Conservation (phyloP, 2,888 invertebrate species). For the Cerastoderma edule region DNA sequence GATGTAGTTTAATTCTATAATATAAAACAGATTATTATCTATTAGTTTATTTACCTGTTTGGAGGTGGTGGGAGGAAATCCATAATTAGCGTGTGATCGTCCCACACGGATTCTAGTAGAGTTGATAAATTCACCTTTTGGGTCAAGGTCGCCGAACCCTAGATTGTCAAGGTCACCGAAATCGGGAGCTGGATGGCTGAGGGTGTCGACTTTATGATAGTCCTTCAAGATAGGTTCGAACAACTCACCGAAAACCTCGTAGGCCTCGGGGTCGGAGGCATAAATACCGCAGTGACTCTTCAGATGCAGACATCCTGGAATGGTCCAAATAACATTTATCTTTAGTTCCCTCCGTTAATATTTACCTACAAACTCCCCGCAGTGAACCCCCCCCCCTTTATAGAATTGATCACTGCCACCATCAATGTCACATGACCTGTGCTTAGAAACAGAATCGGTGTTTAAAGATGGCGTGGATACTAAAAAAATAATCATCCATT, state of each 20-base stretch:
- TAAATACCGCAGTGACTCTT: slow-evolving; percentile 90
- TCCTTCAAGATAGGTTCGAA: slow-evolving; percentile 84
- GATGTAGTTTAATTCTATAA: no score
- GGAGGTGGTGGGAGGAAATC: slow-evolving; percentile 91
- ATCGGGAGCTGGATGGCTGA: slow-evolving; percentile 92
- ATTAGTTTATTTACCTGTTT: no score
- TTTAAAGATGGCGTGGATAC: no score
- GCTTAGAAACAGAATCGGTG: no score
- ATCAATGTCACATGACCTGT: no score
- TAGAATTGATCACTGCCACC: no score
- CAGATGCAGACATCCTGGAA: slow-evolving; percentile 94
- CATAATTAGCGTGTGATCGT: slow-evolving; percentile 75
- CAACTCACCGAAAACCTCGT: slow-evolving; percentile 72
- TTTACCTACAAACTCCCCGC: no score
- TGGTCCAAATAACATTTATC: no score
- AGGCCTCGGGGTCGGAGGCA: slow-evolving; percentile 76
- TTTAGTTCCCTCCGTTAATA: no score
- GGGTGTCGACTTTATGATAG: slow-evolving; percentile 71
- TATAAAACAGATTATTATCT: no score
- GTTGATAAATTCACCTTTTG: slow-evolving; percentile 90
- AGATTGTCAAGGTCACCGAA: slow-evolving; percentile 95
- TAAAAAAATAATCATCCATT: no score
- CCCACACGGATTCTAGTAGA: slow-evolving; percentile 79
- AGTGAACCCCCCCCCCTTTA: no score
- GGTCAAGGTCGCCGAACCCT: slow-evolving; percentile 92